Percentiles rank a stretch among this genome's conserved stretches.
Conservation (phyloP, 2,797 vertebrate genomes). For the Crypturellus tataupa region DNA sequence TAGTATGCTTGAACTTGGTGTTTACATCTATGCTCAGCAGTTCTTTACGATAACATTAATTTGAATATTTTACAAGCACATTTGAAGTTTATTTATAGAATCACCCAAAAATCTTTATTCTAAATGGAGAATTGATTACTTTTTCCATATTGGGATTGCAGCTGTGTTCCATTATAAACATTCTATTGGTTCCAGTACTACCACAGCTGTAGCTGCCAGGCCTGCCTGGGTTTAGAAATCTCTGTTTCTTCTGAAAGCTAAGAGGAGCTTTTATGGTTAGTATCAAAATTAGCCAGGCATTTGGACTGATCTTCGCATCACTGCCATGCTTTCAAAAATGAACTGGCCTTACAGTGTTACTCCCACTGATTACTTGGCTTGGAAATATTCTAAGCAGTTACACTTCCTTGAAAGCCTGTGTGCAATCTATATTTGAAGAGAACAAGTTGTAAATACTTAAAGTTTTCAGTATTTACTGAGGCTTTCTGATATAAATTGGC, state of each 20-base stretch:
- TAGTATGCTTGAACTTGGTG: neutral
- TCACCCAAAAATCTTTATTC: neutral
- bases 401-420: neutral
- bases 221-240: neutral
- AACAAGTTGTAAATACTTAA: neutral
- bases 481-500: neutral
- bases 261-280: neutral
- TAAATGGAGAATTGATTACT: slow-evolving; percentile 18
- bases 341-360: neutral
- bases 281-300: neutral
- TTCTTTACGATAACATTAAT: slow-evolving; percentile 7
- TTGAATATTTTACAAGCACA: slow-evolving; percentile 15
- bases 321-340: neutral
- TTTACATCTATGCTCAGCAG: neutral
- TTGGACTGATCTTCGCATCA: neutral
- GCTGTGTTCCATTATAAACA: neutral
- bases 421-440: neutral
- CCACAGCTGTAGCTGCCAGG: neutral
- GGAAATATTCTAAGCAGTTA: neutral
- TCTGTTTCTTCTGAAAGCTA: neutral
- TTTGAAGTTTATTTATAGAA: neutral
- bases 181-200: neutral
- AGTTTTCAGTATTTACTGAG: neutral
- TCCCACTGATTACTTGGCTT: neutral
- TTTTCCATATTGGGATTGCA: slow-evolving; percentile 9